Evolutionary conservation across 2,113 vertebrate species (phyloP), one percentile per base, ranked within the genome.

Genomic region (Macrotus californicus): DNA sequence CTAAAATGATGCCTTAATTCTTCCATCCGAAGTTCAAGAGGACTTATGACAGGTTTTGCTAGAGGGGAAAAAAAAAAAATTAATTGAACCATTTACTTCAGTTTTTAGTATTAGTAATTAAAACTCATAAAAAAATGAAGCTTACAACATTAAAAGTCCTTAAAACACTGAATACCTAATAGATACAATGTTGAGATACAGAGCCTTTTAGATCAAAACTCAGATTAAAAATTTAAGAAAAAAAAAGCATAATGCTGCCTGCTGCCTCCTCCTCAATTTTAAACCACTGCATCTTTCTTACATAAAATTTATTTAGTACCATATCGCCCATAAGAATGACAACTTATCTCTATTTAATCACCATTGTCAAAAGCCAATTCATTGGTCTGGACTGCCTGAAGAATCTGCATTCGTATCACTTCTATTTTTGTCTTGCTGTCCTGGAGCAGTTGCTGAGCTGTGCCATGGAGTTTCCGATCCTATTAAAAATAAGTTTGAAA

Each of bases 381-480:
- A 86, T 98, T 99, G 97, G 99, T 98, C 98, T 99, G 99, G 97
- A 99, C 99, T 95, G 99, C 99, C 96, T 99, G 99, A 95, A 99
- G 99, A 98, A 99, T 99, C 98, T 99, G 99, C 99, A 99, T 99
- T 97, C 99, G 98, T 98, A 99, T 99, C 97, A 99, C 99, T 99
- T 99, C 99, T 69, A 99, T 99, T 98, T 99, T 99, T 41, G 99
- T 99, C 98, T 99, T 99, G 98, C 99, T 99, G 98, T 99, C 99
- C 97, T 99, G 99, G 87, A 99, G 99, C 98, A 99, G 99, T 96
- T 99, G 99, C 97, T 99, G 99, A 85, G 99, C 99, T n/a, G 99
- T 99, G 64, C 99, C 99, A 97, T 99, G 99, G 92, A 99, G 98
- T 98, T 99, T 99, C 94, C 99, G 99, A 98, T 99, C 99, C 99